phyloP scores from a whole-genome alignment of 2,113 vertebrate genomes.

The Oxyruncus cristatus region DNA sequence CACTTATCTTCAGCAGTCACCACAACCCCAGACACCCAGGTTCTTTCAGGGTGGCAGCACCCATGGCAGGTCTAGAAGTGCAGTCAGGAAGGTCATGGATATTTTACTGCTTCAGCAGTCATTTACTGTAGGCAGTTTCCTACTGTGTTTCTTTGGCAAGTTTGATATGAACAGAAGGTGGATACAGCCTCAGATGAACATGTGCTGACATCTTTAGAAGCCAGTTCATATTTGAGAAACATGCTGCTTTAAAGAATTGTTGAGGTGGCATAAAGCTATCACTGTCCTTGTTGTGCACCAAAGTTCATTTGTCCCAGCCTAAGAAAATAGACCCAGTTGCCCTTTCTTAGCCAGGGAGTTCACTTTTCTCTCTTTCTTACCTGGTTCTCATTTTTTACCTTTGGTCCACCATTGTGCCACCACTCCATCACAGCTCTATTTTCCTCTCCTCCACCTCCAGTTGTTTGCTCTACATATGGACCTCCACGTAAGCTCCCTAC shows the following conservation, averaged over 20 bases:
- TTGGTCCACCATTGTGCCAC: rapidly evolving
- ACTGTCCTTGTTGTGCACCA: background rate
- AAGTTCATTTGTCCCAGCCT: background rate
- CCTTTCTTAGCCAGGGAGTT: background rate
- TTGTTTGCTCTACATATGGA: background rate
- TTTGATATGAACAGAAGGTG: background rate
- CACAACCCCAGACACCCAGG: background rate
- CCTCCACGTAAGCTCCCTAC: background rate
- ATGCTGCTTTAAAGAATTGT: background rate
- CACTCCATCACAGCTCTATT: background rate
- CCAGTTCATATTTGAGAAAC: background rate
- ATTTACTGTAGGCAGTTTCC: background rate
- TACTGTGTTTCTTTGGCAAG: background rate
- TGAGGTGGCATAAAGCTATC: background rate
- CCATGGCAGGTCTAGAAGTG: background rate
- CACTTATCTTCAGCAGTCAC: background rate
- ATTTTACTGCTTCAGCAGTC: background rate
- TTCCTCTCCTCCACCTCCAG: background rate
- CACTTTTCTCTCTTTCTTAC: background rate
- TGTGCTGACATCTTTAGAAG: background rate
- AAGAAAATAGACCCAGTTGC: background rate
- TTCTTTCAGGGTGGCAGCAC: background rate
- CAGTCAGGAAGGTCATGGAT: background rate
- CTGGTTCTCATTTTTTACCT: background rate
- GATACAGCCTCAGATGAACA: background rate